Base-by-base conservation (phyloP, 2,888 invertebrate species). In the Tetheella fluctuosa region DNA sequence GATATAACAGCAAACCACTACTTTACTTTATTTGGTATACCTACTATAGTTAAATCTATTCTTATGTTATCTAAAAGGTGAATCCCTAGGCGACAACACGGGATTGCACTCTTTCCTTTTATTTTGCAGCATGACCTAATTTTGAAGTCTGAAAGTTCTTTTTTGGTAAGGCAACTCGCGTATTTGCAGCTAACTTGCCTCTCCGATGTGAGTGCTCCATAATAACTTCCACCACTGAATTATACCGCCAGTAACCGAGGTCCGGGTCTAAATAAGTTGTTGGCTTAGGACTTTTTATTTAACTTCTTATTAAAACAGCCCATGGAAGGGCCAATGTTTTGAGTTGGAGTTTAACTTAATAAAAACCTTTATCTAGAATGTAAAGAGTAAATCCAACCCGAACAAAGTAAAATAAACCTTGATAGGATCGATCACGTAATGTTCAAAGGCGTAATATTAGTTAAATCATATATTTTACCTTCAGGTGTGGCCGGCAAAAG, bases 271-370 rank as follows among this genome's bases (percentile, higher is more conserved):
- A 74, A 74, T 70, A 73, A 73, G 73, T 73, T 73, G 72, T 74
- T 73, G 69, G 73, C 73, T 73, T 72, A 74, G 73, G 73, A 72
- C 73, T 70, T 63, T 62, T 71, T 74, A 74, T 74, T 74, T 73
- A 70, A 70, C 73, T 73, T 73, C 70, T 72, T 73, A 73, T 69
- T 73, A 73, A 73, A 73, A 71, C 67, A 70, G 59, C 60, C 64
- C 64, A 59, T 56, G 62, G 61, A 64, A 63, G 65, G 68, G 30
- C 65, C 39, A 66, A 66, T 67, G 68, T 69, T 73, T 71, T 65
- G 48, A 48, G 48, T 48, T 20, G 48, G 48, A 48, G 48, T 48
- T 48, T 48, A 48, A 48, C 48, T 48, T 62, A 67, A 69, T 72
- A 56, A 70, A 69, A 67, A 63, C 62, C 64, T 60, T 64, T 63